phyloP scores from a whole-genome alignment of 2,888 invertebrate species.

The Cryptops parisi region DNA sequence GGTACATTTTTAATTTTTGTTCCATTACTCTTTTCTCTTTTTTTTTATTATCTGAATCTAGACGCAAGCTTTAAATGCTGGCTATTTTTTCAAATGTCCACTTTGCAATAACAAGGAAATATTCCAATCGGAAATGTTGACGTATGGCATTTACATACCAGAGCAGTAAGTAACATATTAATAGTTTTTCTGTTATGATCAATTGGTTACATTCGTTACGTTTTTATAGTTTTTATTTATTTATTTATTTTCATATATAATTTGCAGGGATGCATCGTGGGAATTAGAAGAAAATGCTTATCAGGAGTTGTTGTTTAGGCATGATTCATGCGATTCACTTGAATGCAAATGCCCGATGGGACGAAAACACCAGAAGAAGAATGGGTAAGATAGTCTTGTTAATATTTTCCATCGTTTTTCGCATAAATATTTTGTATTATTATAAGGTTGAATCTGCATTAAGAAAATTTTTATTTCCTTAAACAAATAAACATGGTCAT shows the following conservation, averaged over 20 bases:
- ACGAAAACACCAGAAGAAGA: no score
- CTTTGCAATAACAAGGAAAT: constrained; percentile 52
- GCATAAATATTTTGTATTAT: no score
- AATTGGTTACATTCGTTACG: not conserved
- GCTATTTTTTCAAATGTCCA: constrained; percentile 72
- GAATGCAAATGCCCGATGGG: constrained; percentile 47
- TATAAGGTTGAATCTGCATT: not conserved
- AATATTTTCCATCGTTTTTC: no score
- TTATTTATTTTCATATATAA: no score
- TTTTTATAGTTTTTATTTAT: no score
- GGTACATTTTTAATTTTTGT: no score
- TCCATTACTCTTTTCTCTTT: constrained; percentile 7
- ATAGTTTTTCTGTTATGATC: not conserved
- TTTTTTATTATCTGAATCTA: constrained; percentile 31
- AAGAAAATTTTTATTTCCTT: not conserved
- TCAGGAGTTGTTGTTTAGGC: constrained; percentile 49
- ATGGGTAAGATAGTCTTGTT: no score
- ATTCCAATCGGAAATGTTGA: constrained; percentile 46
- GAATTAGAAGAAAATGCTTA: constrained; percentile 61
- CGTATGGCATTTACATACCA: constrained; percentile 61
- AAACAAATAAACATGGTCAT: not conserved
- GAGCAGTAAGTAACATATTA: constrained; percentile 48
- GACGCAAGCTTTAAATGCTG: constrained; percentile 56
- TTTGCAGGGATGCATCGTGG: constrained; percentile 63
- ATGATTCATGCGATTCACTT: constrained; percentile 43